Percentiles rank a stretch among this genome's conserved stretches.
Evolutionary conservation across 2,797 vertebrate species (phyloP).

Genomic region (Sebastes minor): DNA sequence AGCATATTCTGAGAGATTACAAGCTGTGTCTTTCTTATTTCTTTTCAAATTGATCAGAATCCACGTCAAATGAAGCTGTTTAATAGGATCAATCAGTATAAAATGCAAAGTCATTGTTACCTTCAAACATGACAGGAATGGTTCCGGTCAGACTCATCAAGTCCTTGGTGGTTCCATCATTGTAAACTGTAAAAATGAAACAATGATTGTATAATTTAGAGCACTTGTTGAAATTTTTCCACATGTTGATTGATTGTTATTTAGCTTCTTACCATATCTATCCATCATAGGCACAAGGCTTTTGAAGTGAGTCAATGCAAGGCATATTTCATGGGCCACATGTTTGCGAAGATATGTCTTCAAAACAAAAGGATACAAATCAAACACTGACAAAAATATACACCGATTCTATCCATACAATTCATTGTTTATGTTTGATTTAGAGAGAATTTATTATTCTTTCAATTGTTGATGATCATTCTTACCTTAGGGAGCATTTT

Average conservation of each 20-base stretch:
- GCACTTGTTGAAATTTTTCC: neutral
- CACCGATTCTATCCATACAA: neutral
- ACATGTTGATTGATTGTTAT: neutral
- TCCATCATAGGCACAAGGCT: constrained; percentile 88
- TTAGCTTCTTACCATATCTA: constrained; percentile 83
- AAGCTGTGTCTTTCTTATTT: neutral
- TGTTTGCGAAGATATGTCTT: constrained; percentile 86
- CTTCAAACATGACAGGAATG: constrained; percentile 83
- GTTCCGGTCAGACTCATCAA: constrained; percentile 91
- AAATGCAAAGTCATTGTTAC: constrained; percentile 65
- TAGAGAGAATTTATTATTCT: neutral
- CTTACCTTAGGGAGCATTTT: constrained; percentile 80
- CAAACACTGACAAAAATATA: neutral
- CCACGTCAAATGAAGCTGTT: neutral
- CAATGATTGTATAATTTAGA: neutral
- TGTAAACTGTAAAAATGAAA: constrained; percentile 85
- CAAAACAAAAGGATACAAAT: neutral
- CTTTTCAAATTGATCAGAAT: neutral
- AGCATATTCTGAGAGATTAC: neutral
- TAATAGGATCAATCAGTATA: neutral
- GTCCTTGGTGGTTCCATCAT: constrained; percentile 86
- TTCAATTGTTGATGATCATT: neutral
- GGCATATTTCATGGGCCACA: constrained; percentile 86
- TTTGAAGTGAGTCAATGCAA: constrained; percentile 85
- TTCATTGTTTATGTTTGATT: neutral